A percentile compares a stretch with the other conserved stretches of the same genome.
Conservation (phyloP, 92 coral and sea anemone genomes). For the Micromussa lordhowensis region DNA sequence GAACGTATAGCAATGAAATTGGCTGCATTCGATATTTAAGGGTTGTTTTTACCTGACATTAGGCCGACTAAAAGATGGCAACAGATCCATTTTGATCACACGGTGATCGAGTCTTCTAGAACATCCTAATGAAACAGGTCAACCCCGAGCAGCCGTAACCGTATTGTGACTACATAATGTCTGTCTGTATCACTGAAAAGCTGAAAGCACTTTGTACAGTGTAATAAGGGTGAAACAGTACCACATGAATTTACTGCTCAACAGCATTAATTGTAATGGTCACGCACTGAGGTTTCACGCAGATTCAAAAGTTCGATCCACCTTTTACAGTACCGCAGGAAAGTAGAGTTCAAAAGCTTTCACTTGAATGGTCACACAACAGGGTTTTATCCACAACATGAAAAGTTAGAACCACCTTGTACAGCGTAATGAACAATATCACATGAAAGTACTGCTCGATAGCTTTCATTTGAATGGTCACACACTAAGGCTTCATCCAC, state of each 20-base stretch:
- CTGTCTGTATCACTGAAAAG: too few species aligned
- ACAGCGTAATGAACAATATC: background rate
- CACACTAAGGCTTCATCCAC: background rate
- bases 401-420: background rate
- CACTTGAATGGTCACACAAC: background rate
- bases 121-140: slow-evolving; percentile 45
- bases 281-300: too few species aligned
- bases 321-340: background rate
- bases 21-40: background rate
- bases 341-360: background rate
- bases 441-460: background rate
- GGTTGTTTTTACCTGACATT: slow-evolving; percentile 39
- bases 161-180: background rate
- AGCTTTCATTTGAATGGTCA: background rate
- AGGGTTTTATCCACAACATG: background rate
- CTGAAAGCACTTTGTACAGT: background rate
- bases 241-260: background rate
- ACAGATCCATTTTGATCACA: slow-evolving; percentile 25
- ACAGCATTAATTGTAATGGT: too few species aligned
- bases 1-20: background rate
- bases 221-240: background rate
- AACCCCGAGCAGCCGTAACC: slow-evolving; percentile 16
- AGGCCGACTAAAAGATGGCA: slow-evolving; percentile 50
- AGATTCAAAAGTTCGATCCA: background rate
- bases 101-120: slow-evolving; percentile 43